Conservation (phyloP, 1,140 invertebrate genomes). For the Heliconius eleuchia region DNA sequence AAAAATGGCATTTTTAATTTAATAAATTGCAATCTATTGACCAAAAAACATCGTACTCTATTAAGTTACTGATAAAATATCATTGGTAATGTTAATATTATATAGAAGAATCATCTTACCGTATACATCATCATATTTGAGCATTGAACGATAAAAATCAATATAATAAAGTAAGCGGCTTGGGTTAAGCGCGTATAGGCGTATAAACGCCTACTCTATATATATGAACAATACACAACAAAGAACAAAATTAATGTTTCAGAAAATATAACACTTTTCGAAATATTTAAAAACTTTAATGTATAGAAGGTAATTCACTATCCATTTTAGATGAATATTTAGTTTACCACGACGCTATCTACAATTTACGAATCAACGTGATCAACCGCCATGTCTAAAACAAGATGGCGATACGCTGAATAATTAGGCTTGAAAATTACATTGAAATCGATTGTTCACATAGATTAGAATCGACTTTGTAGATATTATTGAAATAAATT, state of each 20-base stretch:
- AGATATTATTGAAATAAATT: background rate
- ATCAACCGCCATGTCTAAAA: constrained; percentile 52
- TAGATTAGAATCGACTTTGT: background rate
- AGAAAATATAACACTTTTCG: background rate
- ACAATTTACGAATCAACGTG: constrained; percentile 44
- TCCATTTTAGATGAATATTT: background rate
- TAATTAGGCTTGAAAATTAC: background rate
- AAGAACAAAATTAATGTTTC: background rate
- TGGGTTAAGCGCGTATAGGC: constrained; percentile 31
- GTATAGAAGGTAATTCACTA: background rate
- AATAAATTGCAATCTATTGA: background rate
- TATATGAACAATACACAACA: background rate
- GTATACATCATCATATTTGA: constrained; percentile 74
- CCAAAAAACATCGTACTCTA: no score
- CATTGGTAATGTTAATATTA: background rate
- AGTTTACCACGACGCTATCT: constrained; percentile 11
- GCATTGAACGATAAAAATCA: constrained; percentile 47
- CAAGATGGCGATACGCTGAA: constrained; percentile 37
- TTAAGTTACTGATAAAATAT: background rate
- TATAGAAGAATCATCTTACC: constrained; percentile 50
- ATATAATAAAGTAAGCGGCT: constrained; percentile 46
- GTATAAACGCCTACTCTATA: constrained; percentile 20
- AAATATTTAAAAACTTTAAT: background rate
- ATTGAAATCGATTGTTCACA: background rate
- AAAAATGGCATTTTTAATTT: background rate